Evolutionary conservation across 2,113 vertebrate species (phyloP), one percentile per base, ranked within the genome.

Genomic region (Perca schrenkii): DNA sequence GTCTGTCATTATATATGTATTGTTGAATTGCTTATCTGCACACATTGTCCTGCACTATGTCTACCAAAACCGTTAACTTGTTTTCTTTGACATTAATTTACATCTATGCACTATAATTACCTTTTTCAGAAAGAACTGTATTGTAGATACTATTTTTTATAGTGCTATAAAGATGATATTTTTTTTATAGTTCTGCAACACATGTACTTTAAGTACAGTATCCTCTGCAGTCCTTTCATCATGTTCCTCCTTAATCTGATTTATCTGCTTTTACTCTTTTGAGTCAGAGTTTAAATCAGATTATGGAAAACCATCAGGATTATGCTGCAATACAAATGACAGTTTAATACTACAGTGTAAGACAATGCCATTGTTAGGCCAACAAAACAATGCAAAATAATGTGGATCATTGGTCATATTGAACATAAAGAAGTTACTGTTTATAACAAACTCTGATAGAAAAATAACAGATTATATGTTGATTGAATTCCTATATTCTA

Each of bases 261-360:
- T 66, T 34, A 1, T 84, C 14, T 54, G 25, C 46, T 65, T 69
- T 73, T 64, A 63, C 15, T 54, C 14, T 36, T 68, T 73, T 46
- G n/a, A 47, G 14, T 31, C 56, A 49, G 50, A 70, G 69, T 74
- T 60, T 74, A 54, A 79, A 21, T 83, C 74, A 65, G 61, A 86
- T 84, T 79, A 70, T 77, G 15, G 25, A 31, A 90, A 78, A 68
- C 36, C 22, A 82, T 77, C 53, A 22, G 67, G 79, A 79, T 85
- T 79, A 76, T 73, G 19, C 25, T 68, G 22, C 74, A 82, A 47
- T 61, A 58, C 49, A 70, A 71, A 76, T 25, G 16, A 60, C 31
- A 7, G 16, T 72, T 76, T 67, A 75, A 78, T 68, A 21, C 43
- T 7, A 49, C 52, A 64, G 10, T 47, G 25, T 40, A 34, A 36